phyloP scores from a whole-genome alignment of 2,113 vertebrate species.

The Sapayoa aenigma region DNA sequence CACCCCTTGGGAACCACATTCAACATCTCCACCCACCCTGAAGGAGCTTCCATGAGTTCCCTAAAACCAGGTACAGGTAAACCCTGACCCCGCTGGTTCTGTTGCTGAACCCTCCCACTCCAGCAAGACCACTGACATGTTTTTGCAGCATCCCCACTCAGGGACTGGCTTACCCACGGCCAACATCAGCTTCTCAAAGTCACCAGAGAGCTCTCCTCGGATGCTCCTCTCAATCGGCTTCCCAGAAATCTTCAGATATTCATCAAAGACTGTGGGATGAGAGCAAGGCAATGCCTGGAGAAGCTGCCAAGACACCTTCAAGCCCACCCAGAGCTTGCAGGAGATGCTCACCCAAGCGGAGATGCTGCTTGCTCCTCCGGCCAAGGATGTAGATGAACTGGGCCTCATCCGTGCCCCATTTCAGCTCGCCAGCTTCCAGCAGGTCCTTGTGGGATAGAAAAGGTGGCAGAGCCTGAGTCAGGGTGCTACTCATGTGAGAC shows the following conservation, averaged over 20 bases:
- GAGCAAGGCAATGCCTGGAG: background rate
- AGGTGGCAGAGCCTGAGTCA: background rate
- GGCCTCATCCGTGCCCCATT: conserved; percentile 95
- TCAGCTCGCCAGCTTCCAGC: conserved; percentile 87
- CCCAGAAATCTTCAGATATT: conserved; percentile 87
- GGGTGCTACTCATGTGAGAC: background rate
- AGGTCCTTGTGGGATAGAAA: conserved; percentile 77
- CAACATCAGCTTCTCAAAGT: conserved; percentile 95
- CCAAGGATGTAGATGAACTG: conserved; percentile 95
- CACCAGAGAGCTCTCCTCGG: conserved; percentile 90
- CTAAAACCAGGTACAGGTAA: background rate
- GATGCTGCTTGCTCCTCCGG: conserved; percentile 89
- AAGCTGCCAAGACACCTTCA: background rate
- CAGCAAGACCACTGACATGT: fast-evolving
- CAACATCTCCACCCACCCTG: background rate
- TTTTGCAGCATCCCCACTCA: fast-evolving
- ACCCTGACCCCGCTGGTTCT: background rate
- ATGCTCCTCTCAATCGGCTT: conserved; percentile 90
- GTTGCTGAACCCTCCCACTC: background rate
- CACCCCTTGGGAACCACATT: background rate
- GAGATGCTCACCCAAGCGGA: conserved; percentile 82
- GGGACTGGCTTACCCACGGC: conserved; percentile 82
- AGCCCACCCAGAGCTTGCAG: background rate
- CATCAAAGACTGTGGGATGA: conserved; percentile 85
- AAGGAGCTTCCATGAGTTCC: background rate